Evolutionary conservation across 2,113 vertebrate genomes (phyloP).

Genomic region (Mesoclemmys tuberculata): DNA sequence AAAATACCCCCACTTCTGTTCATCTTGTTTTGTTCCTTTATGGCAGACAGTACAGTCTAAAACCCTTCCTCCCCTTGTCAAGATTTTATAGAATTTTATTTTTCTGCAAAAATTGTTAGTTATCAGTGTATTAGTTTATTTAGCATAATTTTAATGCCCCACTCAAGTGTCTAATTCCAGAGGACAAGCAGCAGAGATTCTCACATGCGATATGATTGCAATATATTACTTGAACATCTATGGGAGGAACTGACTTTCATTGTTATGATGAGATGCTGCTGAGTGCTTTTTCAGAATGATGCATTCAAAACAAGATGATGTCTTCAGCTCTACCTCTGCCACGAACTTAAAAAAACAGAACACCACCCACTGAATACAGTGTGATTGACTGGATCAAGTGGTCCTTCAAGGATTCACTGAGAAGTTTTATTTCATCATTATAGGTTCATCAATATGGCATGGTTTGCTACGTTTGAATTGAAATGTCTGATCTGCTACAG

Average conservation of each 20-base stretch:
- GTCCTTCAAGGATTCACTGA: background rate
- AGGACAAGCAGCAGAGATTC: background rate
- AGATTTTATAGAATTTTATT: background rate
- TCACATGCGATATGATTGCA: background rate
- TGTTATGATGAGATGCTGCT: background rate
- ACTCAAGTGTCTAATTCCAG: background rate
- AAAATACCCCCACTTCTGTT: background rate
- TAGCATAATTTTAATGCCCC: background rate
- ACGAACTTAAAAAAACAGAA: background rate
- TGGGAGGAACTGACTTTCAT: background rate
- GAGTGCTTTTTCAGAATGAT: background rate
- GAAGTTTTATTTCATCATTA: background rate
- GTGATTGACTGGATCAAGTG: background rate
- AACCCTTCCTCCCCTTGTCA: background rate
- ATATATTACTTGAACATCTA: background rate
- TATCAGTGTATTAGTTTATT: background rate
- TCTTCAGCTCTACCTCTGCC: background rate
- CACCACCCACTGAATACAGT: background rate
- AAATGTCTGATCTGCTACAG: fast-evolving
- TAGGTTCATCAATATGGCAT: background rate
- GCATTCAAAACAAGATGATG: background rate
- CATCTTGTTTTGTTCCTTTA: background rate
- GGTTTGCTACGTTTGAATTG: background rate
- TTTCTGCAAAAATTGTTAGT: background rate
- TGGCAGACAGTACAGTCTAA: background rate